These are phyloP conservation scores for Acanthiza pusilla DNA, from an alignment of 2,797 vertebrate species.

Conservation along the genomic window DNA sequence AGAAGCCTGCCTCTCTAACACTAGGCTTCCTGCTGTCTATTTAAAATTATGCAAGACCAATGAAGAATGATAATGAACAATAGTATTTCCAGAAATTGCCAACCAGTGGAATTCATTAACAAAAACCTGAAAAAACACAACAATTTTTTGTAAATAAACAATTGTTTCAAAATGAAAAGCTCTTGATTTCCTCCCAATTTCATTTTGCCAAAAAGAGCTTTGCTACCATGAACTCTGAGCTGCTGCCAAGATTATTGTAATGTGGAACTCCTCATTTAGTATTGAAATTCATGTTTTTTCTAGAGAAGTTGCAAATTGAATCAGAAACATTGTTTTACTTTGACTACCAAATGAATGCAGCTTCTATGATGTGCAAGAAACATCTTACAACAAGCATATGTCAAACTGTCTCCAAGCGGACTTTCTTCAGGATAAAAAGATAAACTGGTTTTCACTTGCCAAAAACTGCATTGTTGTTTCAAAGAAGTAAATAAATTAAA, in stretches of 20 bases:
- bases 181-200: neutral
- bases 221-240: neutral
- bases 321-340: neutral
- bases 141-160: neutral
- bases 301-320: neutral
- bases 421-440: neutral
- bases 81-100: neutral
- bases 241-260: neutral
- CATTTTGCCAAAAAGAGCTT: neutral
- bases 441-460: neutral
- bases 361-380: neutral
- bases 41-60: neutral
- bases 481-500: neutral
- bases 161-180: neutral
- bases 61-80: neutral
- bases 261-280: neutral
- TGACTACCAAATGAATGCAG: neutral
- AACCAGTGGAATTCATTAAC: neutral
- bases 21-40: neutral
- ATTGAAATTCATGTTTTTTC: neutral
- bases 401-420: neutral
- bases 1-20: neutral
- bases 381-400: neutral
- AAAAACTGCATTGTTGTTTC: neutral
- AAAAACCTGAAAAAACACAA: neutral